These are phyloP conservation scores for Tolypeutes matacus DNA, from an alignment of 2,797 vertebrate genomes.

Conservation along the genomic window DNA sequence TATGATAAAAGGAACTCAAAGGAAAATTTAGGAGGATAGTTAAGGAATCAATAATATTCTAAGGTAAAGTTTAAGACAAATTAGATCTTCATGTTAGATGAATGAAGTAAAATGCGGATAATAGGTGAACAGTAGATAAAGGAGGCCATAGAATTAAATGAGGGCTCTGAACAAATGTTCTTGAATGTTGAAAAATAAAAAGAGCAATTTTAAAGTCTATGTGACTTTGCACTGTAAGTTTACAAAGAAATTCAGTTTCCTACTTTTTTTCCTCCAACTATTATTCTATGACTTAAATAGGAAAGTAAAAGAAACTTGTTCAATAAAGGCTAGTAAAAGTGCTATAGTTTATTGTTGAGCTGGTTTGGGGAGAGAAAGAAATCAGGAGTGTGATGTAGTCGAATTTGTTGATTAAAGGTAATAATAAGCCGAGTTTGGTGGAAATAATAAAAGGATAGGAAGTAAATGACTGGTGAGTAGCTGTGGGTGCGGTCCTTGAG, in stretches of 20 bases:
- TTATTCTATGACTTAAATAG: not conserved
- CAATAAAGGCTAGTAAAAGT: not conserved
- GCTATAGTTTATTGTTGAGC: not conserved
- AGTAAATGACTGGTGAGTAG: not conserved
- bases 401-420: not conserved
- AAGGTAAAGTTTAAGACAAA: not conserved
- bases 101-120: not conserved
- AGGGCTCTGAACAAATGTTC: not conserved
- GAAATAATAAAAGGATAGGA: not conserved
- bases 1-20: not conserved
- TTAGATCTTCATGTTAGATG: not conserved
- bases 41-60: not conserved
- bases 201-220: not conserved
- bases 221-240: not conserved
- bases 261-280: not conserved
- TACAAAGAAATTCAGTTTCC: not conserved
- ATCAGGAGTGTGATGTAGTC: not conserved
- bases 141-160: not conserved
- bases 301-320: not conserved
- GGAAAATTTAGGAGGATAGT: not conserved
- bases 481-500: not conserved
- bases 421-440: slow-evolving; percentile 1
- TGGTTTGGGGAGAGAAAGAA: not conserved
- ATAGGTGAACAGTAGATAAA: not conserved
- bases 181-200: slow-evolving; percentile 31